A percentile compares a stretch with the other conserved stretches of the same genome.
phyloP scores from a whole-genome alignment of 2,797 vertebrate genomes.

The Lacerta agilis region DNA sequence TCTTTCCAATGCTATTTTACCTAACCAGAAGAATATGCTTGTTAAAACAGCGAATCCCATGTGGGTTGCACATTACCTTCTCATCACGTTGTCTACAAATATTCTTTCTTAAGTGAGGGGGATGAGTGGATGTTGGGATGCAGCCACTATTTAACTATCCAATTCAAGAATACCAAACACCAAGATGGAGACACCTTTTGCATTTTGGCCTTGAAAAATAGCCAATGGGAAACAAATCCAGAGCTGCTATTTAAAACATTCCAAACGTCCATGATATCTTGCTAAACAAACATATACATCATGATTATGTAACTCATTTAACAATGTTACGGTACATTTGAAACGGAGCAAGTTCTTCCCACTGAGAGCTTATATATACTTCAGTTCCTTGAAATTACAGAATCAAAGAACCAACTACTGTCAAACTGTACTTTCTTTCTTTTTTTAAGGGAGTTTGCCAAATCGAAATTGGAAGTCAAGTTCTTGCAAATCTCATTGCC shows the following conservation, averaged over 20 bases:
- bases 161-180: constrained; percentile 13
- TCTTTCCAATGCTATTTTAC: background rate
- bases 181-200: constrained; percentile 34
- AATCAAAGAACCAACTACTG: background rate
- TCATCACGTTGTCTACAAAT: background rate
- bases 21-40: background rate
- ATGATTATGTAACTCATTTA: constrained; percentile 52
- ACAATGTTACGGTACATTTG: constrained; percentile 43
- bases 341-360: constrained; percentile 33
- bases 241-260: constrained; percentile 6
- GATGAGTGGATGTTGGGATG: background rate
- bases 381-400: background rate
- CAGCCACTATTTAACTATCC: background rate
- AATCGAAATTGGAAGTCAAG: background rate
- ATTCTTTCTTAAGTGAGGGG: background rate
- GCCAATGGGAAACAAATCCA: background rate
- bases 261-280: constrained; percentile 29
- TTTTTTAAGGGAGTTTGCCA: background rate
- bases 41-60: background rate
- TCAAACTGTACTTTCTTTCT: background rate
- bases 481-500: constrained; percentile 13
- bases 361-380: background rate
- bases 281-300: constrained; percentile 37
- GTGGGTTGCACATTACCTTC: background rate
- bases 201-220: constrained; percentile 8